These are phyloP conservation scores for silkworm (Bombyx mori) DNA, from an alignment of 1,140 invertebrate genomes.

Conservation along the genomic window ASM3026992v2 NC_085123.1:6735001-6735500, in stretches of 20 bases:
- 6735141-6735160: constrained; percentile 23
- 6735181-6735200: constrained; percentile 72
- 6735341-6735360: too few relatives aligned
- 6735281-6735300: constrained; percentile 71
- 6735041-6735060: too few relatives aligned
- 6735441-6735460: too few relatives aligned
- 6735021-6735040: constrained; percentile 1
- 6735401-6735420: too few relatives aligned
- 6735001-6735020: constrained; percentile 47
- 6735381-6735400: too few relatives aligned
- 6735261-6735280: constrained; percentile 71
- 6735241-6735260: constrained; percentile 74
- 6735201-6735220: constrained; percentile 73
- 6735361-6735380: too few relatives aligned
- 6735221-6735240: constrained; percentile 77
- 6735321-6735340: constrained; percentile 57
- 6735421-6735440: too few relatives aligned
- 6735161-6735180: constrained; percentile 76
- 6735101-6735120: too few relatives aligned
- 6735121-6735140: neutral
- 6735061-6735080: too few relatives aligned
- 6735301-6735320: constrained; percentile 74
- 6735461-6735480: neutral
- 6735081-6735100: too few relatives aligned
- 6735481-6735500: too few relatives aligned